Conservation (phyloP, 2,888 invertebrate genomes). For the Encarsia formosa region DNA sequence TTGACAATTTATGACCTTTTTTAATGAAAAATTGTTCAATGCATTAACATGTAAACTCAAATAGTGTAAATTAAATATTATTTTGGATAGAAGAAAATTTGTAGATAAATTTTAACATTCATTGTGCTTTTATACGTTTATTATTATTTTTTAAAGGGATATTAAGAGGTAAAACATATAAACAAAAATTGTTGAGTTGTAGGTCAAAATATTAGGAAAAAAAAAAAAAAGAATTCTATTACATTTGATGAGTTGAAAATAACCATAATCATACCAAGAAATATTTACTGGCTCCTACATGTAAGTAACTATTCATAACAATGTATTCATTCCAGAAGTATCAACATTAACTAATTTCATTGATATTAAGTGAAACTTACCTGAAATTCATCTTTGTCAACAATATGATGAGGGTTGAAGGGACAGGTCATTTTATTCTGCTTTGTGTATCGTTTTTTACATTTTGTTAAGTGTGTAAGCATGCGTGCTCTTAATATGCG, state of each 20-base stretch:
- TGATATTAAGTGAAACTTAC: conserved; percentile 23
- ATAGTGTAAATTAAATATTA: too few species aligned
- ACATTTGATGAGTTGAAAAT: background rate
- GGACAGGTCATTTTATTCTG: conserved; percentile 32
- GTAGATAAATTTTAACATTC: too few species aligned
- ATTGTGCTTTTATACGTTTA: too few species aligned
- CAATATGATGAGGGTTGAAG: conserved; percentile 34
- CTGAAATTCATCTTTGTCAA: conserved; percentile 30
- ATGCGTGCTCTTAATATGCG: conserved; percentile 31
- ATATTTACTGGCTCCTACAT: background rate
- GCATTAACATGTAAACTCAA: too few species aligned
- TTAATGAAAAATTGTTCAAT: too few species aligned
- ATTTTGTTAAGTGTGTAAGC: conserved; percentile 35
- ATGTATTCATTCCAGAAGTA: background rate
- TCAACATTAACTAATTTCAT: background rate
- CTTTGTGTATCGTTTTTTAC: conserved; percentile 29
- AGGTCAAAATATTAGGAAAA: too few species aligned
- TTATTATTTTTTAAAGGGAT: too few species aligned
- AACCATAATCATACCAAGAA: background rate
- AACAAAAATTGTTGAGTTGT: too few species aligned
- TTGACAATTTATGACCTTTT: too few species aligned
- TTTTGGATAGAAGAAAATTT: too few species aligned
- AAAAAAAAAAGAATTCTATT: too few species aligned
- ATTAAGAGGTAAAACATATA: too few species aligned
- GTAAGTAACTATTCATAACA: background rate